Percentiles rank a stretch among this genome's conserved stretches.
Conservation (phyloP, 2,113 vertebrate genomes). For the Anhinga rufa region DNA sequence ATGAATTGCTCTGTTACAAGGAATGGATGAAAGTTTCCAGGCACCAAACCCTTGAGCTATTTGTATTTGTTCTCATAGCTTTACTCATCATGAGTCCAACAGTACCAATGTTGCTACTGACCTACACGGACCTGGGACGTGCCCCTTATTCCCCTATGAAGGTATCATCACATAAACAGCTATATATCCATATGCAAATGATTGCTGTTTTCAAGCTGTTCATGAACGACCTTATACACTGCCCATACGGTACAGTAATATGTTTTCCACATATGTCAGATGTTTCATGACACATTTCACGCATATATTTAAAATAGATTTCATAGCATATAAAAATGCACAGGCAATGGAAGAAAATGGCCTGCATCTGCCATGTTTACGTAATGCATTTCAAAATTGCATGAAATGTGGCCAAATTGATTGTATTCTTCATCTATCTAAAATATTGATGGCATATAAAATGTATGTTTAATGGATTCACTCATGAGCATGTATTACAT, state of each 20-base stretch:
- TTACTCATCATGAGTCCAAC: not conserved
- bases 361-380: not conserved
- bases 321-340: not conserved
- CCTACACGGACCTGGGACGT: not conserved
- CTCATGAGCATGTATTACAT: not conserved
- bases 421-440: not conserved
- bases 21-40: not conserved
- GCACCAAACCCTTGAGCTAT: not conserved
- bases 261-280: conserved; percentile 42
- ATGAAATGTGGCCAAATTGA: not conserved
- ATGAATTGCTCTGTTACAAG: not conserved
- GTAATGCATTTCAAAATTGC: not conserved
- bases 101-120: not conserved
- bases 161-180: not conserved
- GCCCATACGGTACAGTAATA: conserved; percentile 24
- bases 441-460: not conserved
- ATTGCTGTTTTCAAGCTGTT: conserved; percentile 46
- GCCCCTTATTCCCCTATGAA: not conserved
- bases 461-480: not conserved
- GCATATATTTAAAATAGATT: conserved; percentile 9
- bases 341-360: not conserved
- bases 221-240: not conserved
- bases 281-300: conserved; percentile 30
- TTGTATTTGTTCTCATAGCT: not conserved
- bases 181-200: conserved; percentile 12